Conservation (phyloP, 1,140 invertebrate genomes). For the Drosophila melanica region DNA sequence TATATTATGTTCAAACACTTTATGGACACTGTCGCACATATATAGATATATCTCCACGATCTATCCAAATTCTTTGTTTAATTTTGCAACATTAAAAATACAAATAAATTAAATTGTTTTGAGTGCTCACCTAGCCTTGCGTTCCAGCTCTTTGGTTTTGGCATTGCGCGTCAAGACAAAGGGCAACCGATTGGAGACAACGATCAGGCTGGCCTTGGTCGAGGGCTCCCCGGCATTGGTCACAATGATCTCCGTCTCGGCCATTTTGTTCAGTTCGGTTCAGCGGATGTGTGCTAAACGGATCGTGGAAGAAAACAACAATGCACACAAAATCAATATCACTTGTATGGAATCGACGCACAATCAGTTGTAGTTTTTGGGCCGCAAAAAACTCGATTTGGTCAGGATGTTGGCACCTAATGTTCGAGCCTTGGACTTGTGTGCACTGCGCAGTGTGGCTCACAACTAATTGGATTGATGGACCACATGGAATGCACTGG, state of each 20-base stretch:
- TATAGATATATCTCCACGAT: too few relatives aligned
- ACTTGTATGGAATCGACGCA: constrained; percentile 5
- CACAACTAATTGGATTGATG: constrained; percentile 38
- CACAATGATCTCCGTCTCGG: constrained; percentile 81
- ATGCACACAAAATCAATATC: constrained; percentile 8
- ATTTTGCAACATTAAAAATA: background rate
- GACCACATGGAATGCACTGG: constrained; percentile 35
- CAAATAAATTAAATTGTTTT: background rate
- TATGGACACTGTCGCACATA: too few relatives aligned
- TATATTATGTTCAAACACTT: too few relatives aligned
- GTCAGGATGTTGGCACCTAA: constrained; percentile 17
- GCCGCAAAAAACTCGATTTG: background rate
- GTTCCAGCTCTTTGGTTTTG: constrained; percentile 88
- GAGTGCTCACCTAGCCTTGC: constrained; percentile 91
- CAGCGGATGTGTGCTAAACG: background rate
- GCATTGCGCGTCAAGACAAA: constrained; percentile 92
- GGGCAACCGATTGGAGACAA: constrained; percentile 94
- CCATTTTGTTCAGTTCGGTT: constrained; percentile 47
- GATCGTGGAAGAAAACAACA: constrained; percentile 10
- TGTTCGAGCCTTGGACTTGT: constrained; percentile 32
- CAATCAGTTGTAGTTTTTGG: constrained; percentile 11
- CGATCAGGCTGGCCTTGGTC: constrained; percentile 90
- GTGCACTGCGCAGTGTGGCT: constrained; percentile 29
- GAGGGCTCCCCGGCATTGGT: constrained; percentile 73
- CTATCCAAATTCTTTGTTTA: background rate